A percentile compares a stretch with the other conserved stretches of the same genome.
Conservation (phyloP, 2,888 invertebrate species). For the Diarsia mendica region DNA sequence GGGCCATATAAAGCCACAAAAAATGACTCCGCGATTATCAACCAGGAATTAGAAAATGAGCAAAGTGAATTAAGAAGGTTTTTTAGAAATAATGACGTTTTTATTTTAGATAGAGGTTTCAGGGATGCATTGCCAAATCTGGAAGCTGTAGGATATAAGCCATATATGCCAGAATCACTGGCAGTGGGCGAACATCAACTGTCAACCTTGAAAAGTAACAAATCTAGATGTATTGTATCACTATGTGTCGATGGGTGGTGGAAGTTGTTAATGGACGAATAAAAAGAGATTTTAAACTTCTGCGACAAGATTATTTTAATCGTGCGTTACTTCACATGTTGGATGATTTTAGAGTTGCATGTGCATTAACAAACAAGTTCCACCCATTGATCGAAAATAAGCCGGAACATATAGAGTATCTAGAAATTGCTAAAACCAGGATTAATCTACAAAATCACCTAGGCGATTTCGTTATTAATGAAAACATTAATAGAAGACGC, state of each 20-base stretch:
- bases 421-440: background rate
- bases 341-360: too few species aligned
- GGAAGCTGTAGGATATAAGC: background rate
- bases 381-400: too few species aligned
- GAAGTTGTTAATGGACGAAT: background rate
- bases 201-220: background rate
- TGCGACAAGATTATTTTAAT: too few species aligned
- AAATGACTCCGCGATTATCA: background rate
- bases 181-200: too few species aligned
- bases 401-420: background rate
- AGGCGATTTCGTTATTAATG: too few species aligned
- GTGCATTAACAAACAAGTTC: too few species aligned
- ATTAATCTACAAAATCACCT: background rate
- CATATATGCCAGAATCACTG: background rate
- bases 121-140: conserved; percentile 2
- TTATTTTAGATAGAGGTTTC: background rate
- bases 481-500: too few species aligned
- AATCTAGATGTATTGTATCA: conserved; percentile 4
- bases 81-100: conserved; percentile 4
- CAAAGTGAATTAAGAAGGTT: background rate
- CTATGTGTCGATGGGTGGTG: too few species aligned
- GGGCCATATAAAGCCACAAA: background rate
- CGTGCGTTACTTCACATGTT: too few species aligned
- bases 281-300: too few species aligned
- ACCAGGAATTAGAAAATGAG: background rate